These are phyloP conservation scores for Trissolcus basalis DNA, from an alignment of 1,140 invertebrate species.

Conservation along the genomic window DNA sequence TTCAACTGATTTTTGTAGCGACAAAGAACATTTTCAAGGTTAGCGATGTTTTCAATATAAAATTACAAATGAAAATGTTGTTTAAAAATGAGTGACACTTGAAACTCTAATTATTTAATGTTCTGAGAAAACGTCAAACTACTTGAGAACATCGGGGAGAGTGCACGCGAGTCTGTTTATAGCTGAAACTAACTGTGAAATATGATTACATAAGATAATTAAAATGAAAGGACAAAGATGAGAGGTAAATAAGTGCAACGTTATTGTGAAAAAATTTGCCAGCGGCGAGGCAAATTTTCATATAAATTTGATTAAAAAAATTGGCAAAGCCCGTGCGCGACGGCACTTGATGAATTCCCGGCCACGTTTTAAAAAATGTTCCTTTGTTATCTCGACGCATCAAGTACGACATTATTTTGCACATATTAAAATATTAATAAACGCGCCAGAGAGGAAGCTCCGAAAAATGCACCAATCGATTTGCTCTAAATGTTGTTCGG, in stretches of 20 bases:
- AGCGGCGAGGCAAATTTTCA: slow-evolving; percentile 29
- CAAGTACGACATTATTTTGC: slow-evolving; percentile 56
- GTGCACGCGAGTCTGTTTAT: not conserved
- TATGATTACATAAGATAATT: slow-evolving; percentile 20
- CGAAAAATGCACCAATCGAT: slow-evolving; percentile 57
- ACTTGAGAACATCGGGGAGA: not conserved
- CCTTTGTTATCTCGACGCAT: slow-evolving; percentile 47
- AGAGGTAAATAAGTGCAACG: slow-evolving; percentile 31
- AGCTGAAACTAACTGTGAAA: slow-evolving; percentile 9
- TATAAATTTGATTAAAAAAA: slow-evolving; percentile 57
- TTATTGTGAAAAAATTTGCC: not conserved
- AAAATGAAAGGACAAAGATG: slow-evolving; percentile 18
- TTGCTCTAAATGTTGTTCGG: slow-evolving; percentile 40
- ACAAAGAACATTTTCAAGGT: no score
- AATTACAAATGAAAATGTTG: no score
- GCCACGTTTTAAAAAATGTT: slow-evolving; percentile 23
- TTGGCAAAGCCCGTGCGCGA: slow-evolving; percentile 8
- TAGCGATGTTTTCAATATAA: no score
- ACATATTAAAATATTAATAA: slow-evolving; percentile 60
- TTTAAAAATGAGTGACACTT: no score
- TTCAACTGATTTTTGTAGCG: no score
- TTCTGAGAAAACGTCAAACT: not conserved
- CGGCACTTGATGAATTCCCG: slow-evolving; percentile 44
- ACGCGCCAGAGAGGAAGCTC: slow-evolving; percentile 15
- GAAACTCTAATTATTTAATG: not conserved